Percentiles rank a stretch among this genome's conserved stretches.
Evolutionary conservation across 2,888 invertebrate genomes (phyloP).

Genomic region (Peribatodes rhomboidaria): DNA sequence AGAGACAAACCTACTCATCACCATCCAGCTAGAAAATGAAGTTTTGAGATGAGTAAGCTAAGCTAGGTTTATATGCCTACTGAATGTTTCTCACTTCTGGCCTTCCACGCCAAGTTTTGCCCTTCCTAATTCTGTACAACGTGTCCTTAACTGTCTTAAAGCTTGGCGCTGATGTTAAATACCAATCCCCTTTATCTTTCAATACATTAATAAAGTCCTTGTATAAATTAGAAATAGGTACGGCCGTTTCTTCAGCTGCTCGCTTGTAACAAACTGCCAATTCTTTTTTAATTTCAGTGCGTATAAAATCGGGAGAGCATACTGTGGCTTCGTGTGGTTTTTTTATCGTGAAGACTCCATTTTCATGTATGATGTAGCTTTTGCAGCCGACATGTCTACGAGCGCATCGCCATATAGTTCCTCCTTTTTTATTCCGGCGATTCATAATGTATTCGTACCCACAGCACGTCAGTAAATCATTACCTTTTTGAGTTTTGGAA

Average conservation of each 20-base stretch:
- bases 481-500: slow-evolving; percentile 15
- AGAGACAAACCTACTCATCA: no score
- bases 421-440: not conserved
- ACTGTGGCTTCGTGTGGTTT: not conserved
- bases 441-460: slow-evolving; percentile 6
- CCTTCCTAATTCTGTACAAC: slow-evolving; percentile 11
- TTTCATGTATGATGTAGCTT: not conserved
- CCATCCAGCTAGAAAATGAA: no score
- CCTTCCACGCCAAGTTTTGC: not conserved
- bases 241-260: not conserved
- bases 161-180: slow-evolving; percentile 8
- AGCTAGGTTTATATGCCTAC: not conserved
- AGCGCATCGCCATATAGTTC: slow-evolving; percentile 7
- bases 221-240: slow-evolving; percentile 8
- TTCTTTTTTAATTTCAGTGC: slow-evolving; percentile 13
- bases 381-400: not conserved
- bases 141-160: not conserved
- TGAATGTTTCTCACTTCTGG: not conserved
- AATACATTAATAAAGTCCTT: slow-evolving; percentile 4
- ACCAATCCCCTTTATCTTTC: slow-evolving; percentile 5
- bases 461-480: slow-evolving; percentile 1
- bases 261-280: slow-evolving; percentile 1
- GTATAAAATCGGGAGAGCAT: slow-evolving; percentile 2
- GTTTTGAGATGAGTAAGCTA: no score
- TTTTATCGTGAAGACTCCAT: not conserved